These are phyloP conservation scores for Heterocephalus glaber DNA, from an alignment of 2,113 vertebrate genomes.

Conservation along the genomic window DNA sequence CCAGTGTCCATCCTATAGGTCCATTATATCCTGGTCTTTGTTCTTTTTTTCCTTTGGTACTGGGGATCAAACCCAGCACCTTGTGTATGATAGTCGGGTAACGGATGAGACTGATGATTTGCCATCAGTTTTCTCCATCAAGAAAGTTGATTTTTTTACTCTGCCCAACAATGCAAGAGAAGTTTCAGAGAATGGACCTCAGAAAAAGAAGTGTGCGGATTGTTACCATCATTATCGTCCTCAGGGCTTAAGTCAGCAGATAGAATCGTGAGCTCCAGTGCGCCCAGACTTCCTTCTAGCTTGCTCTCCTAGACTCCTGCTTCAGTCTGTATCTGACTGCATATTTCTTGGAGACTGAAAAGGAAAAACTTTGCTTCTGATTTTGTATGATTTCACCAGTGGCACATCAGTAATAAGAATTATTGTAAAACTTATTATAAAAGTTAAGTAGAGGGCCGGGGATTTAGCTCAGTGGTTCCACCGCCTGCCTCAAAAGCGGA, in stretches of 20 bases:
- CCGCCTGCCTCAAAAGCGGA: too few species aligned
- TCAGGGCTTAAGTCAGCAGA: not conserved
- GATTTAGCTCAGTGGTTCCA: too few species aligned
- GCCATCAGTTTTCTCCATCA: not conserved
- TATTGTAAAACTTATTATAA: not conserved
- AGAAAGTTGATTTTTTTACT: not conserved
- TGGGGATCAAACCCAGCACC: not conserved
- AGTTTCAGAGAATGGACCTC: not conserved
- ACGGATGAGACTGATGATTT: not conserved
- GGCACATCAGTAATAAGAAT: conserved; percentile 5
- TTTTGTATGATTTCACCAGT: not conserved
- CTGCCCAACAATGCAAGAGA: not conserved
- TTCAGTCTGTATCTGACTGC: not conserved
- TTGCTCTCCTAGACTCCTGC: not conserved
- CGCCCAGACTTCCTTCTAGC: not conserved
- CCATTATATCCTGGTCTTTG: not conserved
- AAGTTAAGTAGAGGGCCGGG: not conserved
- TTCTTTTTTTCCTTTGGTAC: not conserved
- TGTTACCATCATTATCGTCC: not conserved
- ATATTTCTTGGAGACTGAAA: not conserved
- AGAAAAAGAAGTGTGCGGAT: not conserved
- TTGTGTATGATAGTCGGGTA: not conserved
- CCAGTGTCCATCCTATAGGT: too few species aligned
- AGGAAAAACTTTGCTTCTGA: not conserved
- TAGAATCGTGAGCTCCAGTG: not conserved